These are phyloP conservation scores for Dexiosoma caninum DNA, from an alignment of 2,888 invertebrate species.

Conservation along the genomic window DNA sequence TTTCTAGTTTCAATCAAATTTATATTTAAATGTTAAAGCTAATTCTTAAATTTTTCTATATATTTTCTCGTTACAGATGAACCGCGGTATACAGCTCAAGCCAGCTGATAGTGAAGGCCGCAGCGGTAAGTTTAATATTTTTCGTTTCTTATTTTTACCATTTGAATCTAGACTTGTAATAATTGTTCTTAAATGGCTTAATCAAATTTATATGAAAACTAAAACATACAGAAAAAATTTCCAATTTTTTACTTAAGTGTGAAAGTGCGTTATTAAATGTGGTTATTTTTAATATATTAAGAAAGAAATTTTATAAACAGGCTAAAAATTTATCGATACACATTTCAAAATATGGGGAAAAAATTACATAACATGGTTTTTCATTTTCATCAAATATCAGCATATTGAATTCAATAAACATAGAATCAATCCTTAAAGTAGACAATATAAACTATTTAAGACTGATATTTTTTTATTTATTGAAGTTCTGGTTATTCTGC, in stretches of 20 bases:
- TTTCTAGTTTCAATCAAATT: too few relatives aligned
- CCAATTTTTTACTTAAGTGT: constrained; percentile 22
- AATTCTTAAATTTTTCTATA: constrained; percentile 6
- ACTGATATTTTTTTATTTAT: too few relatives aligned
- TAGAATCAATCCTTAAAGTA: not conserved
- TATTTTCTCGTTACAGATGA: constrained; percentile 91
- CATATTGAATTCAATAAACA: not conserved
- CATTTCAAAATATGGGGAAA: constrained; percentile 62
- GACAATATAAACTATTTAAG: not conserved
- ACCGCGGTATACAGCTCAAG: constrained; percentile 99
- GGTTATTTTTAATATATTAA: constrained; percentile 7
- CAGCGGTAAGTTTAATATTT: constrained; percentile 86
- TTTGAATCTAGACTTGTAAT: constrained; percentile 27
- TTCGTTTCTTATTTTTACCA: constrained; percentile 22
- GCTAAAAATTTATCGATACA: constrained; percentile 7
- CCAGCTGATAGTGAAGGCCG: constrained; percentile 99
- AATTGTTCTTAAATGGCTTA: constrained; percentile 34
- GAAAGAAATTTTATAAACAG: not conserved
- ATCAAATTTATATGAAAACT: constrained; percentile 3
- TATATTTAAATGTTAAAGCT: not conserved
- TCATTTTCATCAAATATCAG: not conserved
- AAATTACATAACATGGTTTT: too few relatives aligned
- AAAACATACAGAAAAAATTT: constrained; percentile 11
- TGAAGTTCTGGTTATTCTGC: too few relatives aligned
- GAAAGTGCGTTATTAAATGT: constrained; percentile 45